Evolutionary conservation across 1,140 invertebrate species (phyloP).

Genomic region (Ylistrum balloti): DNA sequence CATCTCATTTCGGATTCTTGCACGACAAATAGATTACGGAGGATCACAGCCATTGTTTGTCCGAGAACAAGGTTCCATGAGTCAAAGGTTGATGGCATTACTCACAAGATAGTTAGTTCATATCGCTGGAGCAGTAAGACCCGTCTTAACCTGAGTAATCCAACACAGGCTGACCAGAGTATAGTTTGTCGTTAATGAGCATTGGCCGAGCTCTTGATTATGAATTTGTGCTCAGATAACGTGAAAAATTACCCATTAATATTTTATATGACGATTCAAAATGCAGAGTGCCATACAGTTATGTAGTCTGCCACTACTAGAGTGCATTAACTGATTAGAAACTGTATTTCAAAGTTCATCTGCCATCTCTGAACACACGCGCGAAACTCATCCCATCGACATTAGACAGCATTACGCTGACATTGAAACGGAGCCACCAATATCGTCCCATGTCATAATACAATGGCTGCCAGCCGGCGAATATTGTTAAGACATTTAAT

Average conservation of each 20-base stretch:
- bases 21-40: slow-evolving; percentile 31
- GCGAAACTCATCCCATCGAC: slow-evolving; percentile 1
- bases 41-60: slow-evolving; percentile 29
- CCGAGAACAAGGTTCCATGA: background rate
- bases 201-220: background rate
- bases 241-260: slow-evolving; percentile 40
- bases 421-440: background rate
- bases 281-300: background rate
- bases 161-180: slow-evolving; percentile 22
- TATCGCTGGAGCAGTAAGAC: slow-evolving; percentile 10
- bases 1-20: slow-evolving; percentile 24
- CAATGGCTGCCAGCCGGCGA: background rate
- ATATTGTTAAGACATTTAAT: slow-evolving; percentile 26
- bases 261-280: slow-evolving; percentile 29
- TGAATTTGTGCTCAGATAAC: slow-evolving; percentile 34
- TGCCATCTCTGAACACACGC: slow-evolving; percentile 12
- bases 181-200: background rate
- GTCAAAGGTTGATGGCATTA: slow-evolving; percentile 29
- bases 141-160: slow-evolving; percentile 26
- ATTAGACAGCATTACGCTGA: background rate
- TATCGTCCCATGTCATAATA: slow-evolving; percentile 31
- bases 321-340: slow-evolving; percentile 39
- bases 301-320: background rate
- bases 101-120: slow-evolving; percentile 35
- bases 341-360: slow-evolving; percentile 28